Evolutionary conservation across 2,113 vertebrate genomes (phyloP).

Genomic region (Forbesichthys papilliferus): DNA sequence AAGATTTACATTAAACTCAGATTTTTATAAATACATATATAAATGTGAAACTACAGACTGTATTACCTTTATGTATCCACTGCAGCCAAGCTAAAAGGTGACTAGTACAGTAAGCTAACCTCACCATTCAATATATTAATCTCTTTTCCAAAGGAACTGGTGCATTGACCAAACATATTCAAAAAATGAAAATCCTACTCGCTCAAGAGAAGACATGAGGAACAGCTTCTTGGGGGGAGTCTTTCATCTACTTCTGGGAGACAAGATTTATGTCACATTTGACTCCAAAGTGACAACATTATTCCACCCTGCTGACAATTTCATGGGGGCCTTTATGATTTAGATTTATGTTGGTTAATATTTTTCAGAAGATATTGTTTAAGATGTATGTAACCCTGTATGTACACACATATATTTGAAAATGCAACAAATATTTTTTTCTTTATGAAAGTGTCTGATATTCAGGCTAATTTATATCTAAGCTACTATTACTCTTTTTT

Average conservation of each 20-base stretch:
- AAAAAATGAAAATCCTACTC: too few species aligned
- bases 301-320: conserved; percentile 36
- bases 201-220: conserved; percentile 32
- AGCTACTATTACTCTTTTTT: conserved; percentile 24
- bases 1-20: too few species aligned
- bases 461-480: conserved; percentile 46
- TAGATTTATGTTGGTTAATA: conserved; percentile 5
- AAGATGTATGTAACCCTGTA: too few species aligned
- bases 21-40: too few species aligned
- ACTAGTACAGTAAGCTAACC: too few species aligned
- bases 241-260: conserved; percentile 45
- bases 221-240: conserved; percentile 73
- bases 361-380: too few species aligned
- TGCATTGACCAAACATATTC: too few species aligned
- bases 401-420: not conserved
- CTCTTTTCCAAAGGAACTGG: too few species aligned
- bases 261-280: conserved; percentile 60
- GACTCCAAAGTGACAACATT: conserved; percentile 9
- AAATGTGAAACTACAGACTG: too few species aligned
- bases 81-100: too few species aligned
- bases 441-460: conserved; percentile 61
- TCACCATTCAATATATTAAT: too few species aligned
- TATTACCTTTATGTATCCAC: too few species aligned
- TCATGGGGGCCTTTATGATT: conserved; percentile 74
- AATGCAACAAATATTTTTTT: conserved; percentile 28